Percentiles rank a stretch among this genome's conserved stretches.
These are phyloP conservation scores for Trogon surrucura DNA, from an alignment of 2,113 vertebrate species.

Conservation along the genomic window DNA sequence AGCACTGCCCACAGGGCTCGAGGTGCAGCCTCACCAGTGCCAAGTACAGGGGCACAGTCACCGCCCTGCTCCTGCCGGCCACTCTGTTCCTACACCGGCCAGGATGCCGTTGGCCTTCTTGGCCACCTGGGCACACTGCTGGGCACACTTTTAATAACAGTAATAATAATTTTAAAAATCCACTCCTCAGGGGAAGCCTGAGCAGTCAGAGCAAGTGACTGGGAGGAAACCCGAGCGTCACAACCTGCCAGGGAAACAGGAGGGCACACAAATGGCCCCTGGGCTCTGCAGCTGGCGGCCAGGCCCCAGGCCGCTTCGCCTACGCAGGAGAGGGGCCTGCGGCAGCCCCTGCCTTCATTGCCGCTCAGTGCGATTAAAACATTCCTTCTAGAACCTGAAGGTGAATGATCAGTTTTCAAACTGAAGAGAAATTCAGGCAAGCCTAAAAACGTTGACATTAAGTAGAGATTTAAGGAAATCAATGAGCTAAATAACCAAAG, in stretches of 20 bases:
- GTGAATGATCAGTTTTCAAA: background rate
- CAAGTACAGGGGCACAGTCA: too few species aligned
- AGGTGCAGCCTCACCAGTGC: too few species aligned
- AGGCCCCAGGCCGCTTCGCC: too few species aligned
- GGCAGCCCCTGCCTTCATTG: background rate
- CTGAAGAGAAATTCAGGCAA: background rate
- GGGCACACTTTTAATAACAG: background rate
- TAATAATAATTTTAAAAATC: background rate
- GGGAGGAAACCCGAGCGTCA: background rate
- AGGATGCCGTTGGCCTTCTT: too few species aligned
- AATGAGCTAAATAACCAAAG: background rate
- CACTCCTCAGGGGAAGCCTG: background rate
- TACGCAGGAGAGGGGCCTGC: background rate
- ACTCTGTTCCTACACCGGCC: too few species aligned
- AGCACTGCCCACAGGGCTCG: too few species aligned
- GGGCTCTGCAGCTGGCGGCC: background rate
- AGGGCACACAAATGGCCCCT: background rate
- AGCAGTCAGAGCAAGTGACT: background rate
- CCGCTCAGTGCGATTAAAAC: background rate
- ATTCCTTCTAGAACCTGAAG: background rate
- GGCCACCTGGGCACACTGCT: too few species aligned
- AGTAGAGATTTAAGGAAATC: background rate
- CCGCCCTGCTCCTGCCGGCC: too few species aligned
- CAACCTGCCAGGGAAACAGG: fast-evolving
- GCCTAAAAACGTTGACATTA: background rate